Evolutionary conservation across 2,888 invertebrate genomes (phyloP).

Genomic region (Xanthorhoe designata): DNA sequence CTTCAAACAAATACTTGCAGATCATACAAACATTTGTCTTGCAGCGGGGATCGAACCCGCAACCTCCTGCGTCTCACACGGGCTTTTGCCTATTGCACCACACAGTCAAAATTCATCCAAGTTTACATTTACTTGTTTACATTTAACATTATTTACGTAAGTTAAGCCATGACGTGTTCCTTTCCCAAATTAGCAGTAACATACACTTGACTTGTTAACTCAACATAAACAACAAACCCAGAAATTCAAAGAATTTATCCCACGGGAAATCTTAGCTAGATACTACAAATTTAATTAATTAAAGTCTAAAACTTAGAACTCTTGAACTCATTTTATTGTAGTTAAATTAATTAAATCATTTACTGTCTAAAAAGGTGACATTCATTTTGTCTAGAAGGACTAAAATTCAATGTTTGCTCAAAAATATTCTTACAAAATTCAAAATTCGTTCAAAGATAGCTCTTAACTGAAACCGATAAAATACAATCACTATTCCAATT

Average conservation of each 20-base stretch:
- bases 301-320: slow-evolving; percentile 43
- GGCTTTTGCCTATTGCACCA: too few species aligned
- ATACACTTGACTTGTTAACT: slow-evolving; percentile 20
- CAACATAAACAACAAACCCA: slow-evolving; percentile 27
- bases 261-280: slow-evolving; percentile 47
- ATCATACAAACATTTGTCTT: too few species aligned
- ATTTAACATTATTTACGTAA: background rate
- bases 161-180: background rate
- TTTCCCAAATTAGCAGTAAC: slow-evolving; percentile 26
- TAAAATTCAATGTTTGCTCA: background rate
- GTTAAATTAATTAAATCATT: background rate
- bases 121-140: background rate
- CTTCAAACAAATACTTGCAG: too few species aligned
- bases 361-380: background rate
- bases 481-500: slow-evolving; percentile 14
- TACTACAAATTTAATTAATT: slow-evolving; percentile 51
- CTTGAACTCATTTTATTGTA: slow-evolving; percentile 19
- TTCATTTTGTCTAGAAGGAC: background rate
- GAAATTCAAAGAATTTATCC: slow-evolving; percentile 42
- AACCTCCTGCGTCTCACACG: too few species aligned
- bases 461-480: background rate
- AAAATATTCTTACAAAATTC: background rate
- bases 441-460: background rate
- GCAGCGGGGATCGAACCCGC: too few species aligned
- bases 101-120: too few species aligned